phyloP scores from a whole-genome alignment of 2,888 invertebrate species.

The Apodemia hepburni region DNA sequence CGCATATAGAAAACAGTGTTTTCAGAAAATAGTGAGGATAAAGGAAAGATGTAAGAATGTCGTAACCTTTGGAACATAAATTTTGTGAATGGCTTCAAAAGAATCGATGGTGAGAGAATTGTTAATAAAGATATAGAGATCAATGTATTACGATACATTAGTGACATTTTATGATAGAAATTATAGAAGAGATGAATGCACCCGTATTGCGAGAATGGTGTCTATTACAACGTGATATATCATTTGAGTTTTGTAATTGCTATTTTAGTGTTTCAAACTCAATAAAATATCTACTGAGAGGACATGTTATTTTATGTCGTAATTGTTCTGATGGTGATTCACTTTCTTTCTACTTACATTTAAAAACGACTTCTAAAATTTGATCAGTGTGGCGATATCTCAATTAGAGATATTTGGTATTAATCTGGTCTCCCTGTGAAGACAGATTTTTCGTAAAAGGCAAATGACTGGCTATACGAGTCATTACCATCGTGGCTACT shows the following conservation, averaged over 20 bases:
- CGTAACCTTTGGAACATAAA: conserved; percentile 71
- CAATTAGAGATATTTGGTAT: background rate
- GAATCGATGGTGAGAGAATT: conserved; percentile 72
- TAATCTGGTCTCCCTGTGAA: no score
- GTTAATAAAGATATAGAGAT: conserved; percentile 77
- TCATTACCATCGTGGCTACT: no score
- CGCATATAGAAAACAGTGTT: conserved; percentile 76
- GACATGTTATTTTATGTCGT: background rate
- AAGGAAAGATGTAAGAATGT: conserved; percentile 71
- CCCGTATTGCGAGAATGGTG: conserved; percentile 41
- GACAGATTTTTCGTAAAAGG: no score
- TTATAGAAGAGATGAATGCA: conserved; percentile 63
- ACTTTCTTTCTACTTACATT: background rate
- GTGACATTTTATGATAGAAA: conserved; percentile 62
- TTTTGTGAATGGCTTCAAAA: conserved; percentile 66
- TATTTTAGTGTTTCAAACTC: background rate
- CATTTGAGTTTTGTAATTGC: conserved; percentile 31
- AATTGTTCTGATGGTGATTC: background rate
- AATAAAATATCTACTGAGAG: conserved; percentile 12
- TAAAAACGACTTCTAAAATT: background rate
- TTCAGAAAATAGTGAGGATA: conserved; percentile 74
- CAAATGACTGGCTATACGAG: no score
- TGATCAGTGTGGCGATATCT: background rate
- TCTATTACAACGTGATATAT: conserved; percentile 49
- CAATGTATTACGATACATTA: conserved; percentile 73